These are phyloP conservation scores for Sphenopsis melanotis DNA, from an alignment of 2,797 vertebrate genomes.

Conservation along the genomic window DNA sequence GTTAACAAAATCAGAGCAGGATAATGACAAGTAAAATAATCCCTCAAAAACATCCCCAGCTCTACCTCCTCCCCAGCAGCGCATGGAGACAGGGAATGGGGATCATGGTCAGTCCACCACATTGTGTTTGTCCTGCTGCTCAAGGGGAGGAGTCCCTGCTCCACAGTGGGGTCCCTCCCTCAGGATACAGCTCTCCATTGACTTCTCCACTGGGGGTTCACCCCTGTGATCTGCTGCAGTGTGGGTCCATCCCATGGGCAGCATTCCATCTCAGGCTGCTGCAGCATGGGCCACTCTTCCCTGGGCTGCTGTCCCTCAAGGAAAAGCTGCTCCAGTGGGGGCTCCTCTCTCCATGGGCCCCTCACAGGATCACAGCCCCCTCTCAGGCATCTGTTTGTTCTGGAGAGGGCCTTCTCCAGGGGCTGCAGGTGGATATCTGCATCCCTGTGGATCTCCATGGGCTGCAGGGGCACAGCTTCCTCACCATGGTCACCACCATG, in stretches of 20 bases:
- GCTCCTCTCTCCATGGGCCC: not conserved
- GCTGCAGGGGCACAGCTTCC: not conserved
- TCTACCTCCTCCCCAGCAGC: not conserved
- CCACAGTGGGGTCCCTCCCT: no score
- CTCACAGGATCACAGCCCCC: not conserved
- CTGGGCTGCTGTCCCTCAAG: rapidly evolving
- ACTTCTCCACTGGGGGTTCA: rapidly evolving
- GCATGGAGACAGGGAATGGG: no score
- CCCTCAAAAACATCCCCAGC: not conserved
- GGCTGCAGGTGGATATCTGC: not conserved
- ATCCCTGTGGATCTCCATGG: not conserved
- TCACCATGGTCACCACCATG: not conserved
- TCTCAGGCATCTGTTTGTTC: rapidly evolving
- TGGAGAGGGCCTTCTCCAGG: rapidly evolving
- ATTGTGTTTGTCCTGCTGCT: not conserved
- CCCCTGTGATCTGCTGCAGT: not conserved
- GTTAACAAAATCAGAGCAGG: not conserved
- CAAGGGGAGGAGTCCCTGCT: not conserved
- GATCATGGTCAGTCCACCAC: not conserved
- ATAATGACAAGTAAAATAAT: not conserved
- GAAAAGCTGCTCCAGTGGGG: not conserved
- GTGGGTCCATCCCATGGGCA: not conserved
- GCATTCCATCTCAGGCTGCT: not conserved
- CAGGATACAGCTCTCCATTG: not conserved
- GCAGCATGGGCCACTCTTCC: rapidly evolving